These are phyloP conservation scores for Hippopotamyrus pictus DNA, from an alignment of 2,797 vertebrate species.

Conservation along the genomic window DNA sequence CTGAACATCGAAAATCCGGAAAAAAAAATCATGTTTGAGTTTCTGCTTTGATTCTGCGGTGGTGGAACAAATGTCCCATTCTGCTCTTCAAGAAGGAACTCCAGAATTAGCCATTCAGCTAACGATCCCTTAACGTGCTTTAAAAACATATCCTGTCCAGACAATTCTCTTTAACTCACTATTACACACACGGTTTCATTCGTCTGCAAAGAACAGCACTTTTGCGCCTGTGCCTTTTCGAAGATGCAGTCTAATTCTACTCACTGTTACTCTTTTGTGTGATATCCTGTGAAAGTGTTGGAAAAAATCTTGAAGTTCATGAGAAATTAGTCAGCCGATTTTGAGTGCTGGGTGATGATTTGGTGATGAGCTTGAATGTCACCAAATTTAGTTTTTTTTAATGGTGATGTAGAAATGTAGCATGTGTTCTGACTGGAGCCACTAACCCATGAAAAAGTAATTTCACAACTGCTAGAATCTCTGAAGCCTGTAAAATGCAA, in stretches of 20 bases:
- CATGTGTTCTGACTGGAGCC: slow-evolving; percentile 2
- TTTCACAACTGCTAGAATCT: background rate
- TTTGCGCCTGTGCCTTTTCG: background rate
- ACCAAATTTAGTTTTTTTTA: background rate
- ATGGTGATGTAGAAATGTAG: background rate
- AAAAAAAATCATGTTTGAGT: background rate
- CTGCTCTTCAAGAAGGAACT: background rate
- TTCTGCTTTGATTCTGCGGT: background rate
- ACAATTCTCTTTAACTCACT: background rate
- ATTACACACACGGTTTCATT: background rate
- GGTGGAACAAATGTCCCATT: background rate
- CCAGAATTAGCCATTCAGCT: background rate
- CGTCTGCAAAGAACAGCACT: no score
- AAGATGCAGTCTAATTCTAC: background rate
- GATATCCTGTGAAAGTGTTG: background rate
- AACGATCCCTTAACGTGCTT: background rate
- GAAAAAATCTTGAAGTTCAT: background rate
- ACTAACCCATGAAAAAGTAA: background rate
- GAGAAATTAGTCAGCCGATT: background rate
- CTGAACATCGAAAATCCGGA: background rate
- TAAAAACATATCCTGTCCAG: background rate
- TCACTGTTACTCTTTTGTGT: background rate
- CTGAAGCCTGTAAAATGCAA: background rate
- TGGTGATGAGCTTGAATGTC: background rate
- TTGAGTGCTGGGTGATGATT: background rate